phyloP scores from a whole-genome alignment of 2,797 vertebrate genomes.

The Clarias platycephalus region DNA sequence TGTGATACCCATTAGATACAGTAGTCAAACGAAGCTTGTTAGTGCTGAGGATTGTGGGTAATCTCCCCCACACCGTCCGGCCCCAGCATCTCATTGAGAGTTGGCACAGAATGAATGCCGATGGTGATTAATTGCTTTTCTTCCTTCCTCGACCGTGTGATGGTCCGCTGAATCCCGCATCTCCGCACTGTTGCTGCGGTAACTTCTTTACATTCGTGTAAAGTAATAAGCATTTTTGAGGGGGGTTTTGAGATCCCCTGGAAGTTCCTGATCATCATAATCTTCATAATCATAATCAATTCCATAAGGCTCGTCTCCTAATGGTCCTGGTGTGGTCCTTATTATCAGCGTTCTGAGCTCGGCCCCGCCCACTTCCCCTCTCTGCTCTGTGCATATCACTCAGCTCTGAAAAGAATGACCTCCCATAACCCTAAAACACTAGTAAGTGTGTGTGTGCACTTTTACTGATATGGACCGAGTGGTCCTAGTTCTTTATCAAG shows the following conservation, averaged over 20 bases:
- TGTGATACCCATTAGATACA: constrained; percentile 6
- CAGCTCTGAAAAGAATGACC: constrained; percentile 78
- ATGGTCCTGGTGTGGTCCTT: constrained; percentile 81
- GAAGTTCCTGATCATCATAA: constrained; percentile 74
- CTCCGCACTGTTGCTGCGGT: constrained; percentile 50
- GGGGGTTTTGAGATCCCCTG: constrained; percentile 59
- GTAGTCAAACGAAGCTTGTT: constrained; percentile 56
- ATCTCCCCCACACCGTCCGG: constrained; percentile 62
- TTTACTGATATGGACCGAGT: not conserved
- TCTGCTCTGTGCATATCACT: constrained; percentile 71
- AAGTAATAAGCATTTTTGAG: constrained; percentile 68
- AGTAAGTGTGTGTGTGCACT: not conserved
- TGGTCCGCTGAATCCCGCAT: constrained; percentile 68
- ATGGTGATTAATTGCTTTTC: constrained; percentile 68
- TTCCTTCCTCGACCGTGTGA: constrained; percentile 59
- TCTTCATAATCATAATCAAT: constrained; percentile 54
- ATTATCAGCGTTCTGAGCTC: constrained; percentile 82
- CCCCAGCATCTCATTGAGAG: constrained; percentile 60
- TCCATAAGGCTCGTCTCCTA: constrained; percentile 73
- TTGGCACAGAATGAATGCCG: constrained; percentile 57
- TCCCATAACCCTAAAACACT: constrained; percentile 68
- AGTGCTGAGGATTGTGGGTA: constrained; percentile 55
- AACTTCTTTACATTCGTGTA: constrained; percentile 67
- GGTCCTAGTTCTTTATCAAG: not conserved
- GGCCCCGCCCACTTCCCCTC: constrained; percentile 78